These are phyloP conservation scores for Thryonomys swinderianus DNA, from an alignment of 2,113 vertebrate species.

Conservation along the genomic window DNA sequence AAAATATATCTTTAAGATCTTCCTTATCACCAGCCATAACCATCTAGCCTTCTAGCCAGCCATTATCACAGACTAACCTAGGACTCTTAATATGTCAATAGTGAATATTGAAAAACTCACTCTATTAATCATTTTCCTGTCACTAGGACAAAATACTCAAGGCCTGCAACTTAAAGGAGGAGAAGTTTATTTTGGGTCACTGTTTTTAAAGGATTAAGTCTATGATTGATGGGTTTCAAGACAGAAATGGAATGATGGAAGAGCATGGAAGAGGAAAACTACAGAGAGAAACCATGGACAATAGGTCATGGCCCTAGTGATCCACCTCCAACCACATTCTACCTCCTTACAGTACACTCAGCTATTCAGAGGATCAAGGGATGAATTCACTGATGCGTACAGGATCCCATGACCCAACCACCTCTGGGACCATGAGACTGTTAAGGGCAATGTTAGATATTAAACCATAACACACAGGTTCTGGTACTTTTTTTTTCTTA, in stretches of 20 bases:
- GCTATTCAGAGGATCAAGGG: background rate
- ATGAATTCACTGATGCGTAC: background rate
- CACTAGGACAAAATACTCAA: background rate
- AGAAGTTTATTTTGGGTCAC: background rate
- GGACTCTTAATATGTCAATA: background rate
- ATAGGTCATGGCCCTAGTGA: background rate
- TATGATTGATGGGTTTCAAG: background rate
- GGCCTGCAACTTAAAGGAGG: background rate
- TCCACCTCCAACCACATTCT: background rate
- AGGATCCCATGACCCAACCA: background rate
- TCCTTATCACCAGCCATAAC: background rate
- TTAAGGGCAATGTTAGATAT: background rate
- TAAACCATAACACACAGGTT: background rate
- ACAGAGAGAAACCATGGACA: background rate
- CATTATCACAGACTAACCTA: background rate
- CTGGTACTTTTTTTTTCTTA: constrained; percentile 21
- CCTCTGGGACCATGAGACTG: background rate
- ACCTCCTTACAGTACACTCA: background rate
- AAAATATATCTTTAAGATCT: constrained; percentile 34
- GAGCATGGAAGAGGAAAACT: background rate
- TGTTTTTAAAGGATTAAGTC: background rate
- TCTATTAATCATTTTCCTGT: background rate
- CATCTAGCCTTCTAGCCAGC: background rate
- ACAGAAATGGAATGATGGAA: background rate
- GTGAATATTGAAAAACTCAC: background rate